A percentile compares a stretch with the other conserved stretches of the same genome.
Conservation (phyloP, 2,797 vertebrate species). For the Balearica regulorum region DNA sequence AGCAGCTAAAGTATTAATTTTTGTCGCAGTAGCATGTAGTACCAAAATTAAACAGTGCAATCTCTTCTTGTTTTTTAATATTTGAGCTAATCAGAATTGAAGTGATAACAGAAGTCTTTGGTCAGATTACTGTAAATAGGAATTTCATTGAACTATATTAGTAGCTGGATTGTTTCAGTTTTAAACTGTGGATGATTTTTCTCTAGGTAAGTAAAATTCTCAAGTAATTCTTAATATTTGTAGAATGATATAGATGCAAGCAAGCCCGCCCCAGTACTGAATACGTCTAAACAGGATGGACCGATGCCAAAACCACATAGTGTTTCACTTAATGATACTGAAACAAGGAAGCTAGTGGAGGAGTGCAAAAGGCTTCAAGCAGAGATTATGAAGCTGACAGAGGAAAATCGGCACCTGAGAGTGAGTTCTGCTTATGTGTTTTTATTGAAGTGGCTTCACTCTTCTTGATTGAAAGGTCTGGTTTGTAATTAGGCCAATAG, state of each 20-base stretch:
- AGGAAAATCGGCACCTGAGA: conserved; percentile 94
- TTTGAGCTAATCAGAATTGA: not conserved
- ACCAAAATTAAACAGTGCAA: not conserved
- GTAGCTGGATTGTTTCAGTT: not conserved
- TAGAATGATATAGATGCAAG: conserved; percentile 88
- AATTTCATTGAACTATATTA: not conserved
- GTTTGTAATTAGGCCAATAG: not conserved
- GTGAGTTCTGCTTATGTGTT: conserved; percentile 69
- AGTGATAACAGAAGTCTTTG: not conserved
- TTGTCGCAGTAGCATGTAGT: not conserved
- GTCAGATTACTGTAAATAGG: not conserved
- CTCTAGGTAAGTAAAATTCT: conserved; percentile 24
- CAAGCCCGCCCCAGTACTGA: conserved; percentile 80
- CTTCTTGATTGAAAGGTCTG: not conserved
- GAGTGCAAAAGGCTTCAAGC: conserved; percentile 93
- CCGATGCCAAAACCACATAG: conserved; percentile 78
- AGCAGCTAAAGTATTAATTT: not conserved
- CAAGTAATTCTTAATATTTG: conserved; percentile 55
- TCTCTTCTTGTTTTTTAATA: not conserved
- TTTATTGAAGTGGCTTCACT: not conserved
- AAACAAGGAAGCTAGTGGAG: conserved; percentile 90
- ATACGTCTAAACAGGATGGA: conserved; percentile 84
- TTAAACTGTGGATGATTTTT: not conserved
- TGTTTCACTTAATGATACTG: conserved; percentile 81
- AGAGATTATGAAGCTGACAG: conserved; percentile 87